phyloP scores from a whole-genome alignment of 2,888 invertebrate genomes.

The Drosophila barbarae region DNA sequence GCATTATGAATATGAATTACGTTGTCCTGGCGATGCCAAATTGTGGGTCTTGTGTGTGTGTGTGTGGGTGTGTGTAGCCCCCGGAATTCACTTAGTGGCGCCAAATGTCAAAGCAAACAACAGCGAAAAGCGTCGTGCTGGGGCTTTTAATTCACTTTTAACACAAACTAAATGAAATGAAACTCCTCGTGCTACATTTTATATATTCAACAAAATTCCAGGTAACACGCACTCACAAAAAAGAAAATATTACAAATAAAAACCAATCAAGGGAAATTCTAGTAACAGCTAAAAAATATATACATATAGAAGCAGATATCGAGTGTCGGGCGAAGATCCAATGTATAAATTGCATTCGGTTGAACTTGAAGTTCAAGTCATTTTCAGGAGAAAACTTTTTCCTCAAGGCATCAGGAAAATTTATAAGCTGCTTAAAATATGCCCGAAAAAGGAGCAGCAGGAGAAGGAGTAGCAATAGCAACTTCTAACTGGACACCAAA shows the following conservation, averaged over 20 bases:
- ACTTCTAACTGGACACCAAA: constrained; percentile 1
- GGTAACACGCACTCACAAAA: neutral
- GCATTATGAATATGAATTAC: constrained; percentile 32
- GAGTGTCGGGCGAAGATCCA: constrained; percentile 2
- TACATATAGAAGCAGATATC: constrained; percentile 4
- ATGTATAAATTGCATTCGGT: constrained; percentile 12
- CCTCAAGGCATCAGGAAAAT: neutral
- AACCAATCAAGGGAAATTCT: constrained; percentile 4
- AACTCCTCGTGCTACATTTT: neutral
- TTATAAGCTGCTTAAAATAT: constrained; percentile 24
- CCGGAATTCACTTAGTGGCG: constrained; percentile 6
- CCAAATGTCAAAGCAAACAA: constrained; percentile 8
- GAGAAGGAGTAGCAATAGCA: neutral
- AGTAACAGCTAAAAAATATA: neutral
- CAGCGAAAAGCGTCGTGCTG: neutral
- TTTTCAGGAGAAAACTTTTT: constrained; percentile 4
- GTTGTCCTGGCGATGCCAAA: constrained; percentile 16
- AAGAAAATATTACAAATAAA: neutral
- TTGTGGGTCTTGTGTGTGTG: neutral
- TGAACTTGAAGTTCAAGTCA: constrained; percentile 13
- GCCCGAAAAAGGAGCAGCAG: neutral
- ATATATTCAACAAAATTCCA: neutral
- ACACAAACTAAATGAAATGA: constrained; percentile 3
- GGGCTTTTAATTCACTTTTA: constrained; percentile 10
- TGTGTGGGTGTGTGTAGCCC: neutral